phyloP scores from a whole-genome alignment of 2,888 invertebrate species.

The Calliopum simillimum region DNA sequence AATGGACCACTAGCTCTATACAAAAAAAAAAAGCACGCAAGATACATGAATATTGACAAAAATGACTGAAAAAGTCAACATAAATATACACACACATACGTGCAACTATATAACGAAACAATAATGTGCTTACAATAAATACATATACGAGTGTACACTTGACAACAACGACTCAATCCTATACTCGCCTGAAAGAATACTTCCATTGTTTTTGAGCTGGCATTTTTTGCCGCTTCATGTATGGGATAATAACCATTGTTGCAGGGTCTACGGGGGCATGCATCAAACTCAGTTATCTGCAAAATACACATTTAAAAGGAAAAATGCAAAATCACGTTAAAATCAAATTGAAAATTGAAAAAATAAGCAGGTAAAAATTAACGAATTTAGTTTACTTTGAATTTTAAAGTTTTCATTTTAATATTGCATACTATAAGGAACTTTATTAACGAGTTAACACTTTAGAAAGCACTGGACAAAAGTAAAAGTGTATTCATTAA shows the following conservation, averaged over 20 bases:
- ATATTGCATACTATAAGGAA: no score
- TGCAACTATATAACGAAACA: not conserved
- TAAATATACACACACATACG: conserved; percentile 9
- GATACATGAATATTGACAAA: no score
- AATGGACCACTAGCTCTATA: no score
- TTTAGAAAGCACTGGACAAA: no score
- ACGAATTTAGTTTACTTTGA: no score
- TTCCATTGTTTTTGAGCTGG: conserved; percentile 86
- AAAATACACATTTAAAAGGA: conserved; percentile 48
- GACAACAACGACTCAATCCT: conserved; percentile 5
- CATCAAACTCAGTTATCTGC: conserved; percentile 84
- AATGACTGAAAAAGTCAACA: not conserved
- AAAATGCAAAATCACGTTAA: conserved; percentile 14
- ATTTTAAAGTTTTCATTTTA: not conserved
- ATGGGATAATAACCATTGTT: conserved; percentile 93
- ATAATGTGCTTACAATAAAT: not conserved
- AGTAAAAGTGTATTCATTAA: no score
- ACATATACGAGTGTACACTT: not conserved
- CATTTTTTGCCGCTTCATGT: conserved; percentile 91
- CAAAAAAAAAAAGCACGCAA: no score
- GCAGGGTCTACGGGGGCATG: conserved; percentile 81
- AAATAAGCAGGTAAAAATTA: not conserved
- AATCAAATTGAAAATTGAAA: not conserved
- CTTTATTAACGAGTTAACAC: no score
- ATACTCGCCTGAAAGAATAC: conserved; percentile 74